A percentile compares a stretch with the other conserved stretches of the same genome.
These are phyloP conservation scores for Drosophila pachea DNA, from an alignment of 1,140 invertebrate species.

Conservation along the genomic window DNA sequence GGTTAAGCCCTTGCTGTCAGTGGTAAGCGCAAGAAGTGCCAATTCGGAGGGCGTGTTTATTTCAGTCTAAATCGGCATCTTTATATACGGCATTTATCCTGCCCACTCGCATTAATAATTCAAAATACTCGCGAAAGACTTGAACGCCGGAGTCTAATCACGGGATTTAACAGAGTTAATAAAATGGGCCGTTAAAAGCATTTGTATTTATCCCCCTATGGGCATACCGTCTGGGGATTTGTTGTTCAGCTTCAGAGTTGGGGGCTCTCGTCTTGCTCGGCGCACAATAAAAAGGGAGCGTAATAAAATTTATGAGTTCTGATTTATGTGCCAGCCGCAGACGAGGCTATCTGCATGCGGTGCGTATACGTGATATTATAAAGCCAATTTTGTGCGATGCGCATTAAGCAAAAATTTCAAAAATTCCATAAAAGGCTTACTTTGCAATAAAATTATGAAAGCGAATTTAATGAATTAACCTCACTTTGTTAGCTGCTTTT, in stretches of 20 bases:
- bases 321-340: conserved; percentile 49
- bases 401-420: conserved; percentile 6
- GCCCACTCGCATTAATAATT: conserved; percentile 11
- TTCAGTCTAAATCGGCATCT: background rate
- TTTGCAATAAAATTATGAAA: conserved; percentile 18
- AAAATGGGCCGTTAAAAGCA: conserved; percentile 55
- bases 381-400: conserved; percentile 18
- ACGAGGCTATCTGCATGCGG: conserved; percentile 40
- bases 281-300: conserved; percentile 20
- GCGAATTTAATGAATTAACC: conserved; percentile 18
- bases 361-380: conserved; percentile 51
- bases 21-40: no score
- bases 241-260: conserved; percentile 23
- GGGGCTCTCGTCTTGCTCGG: background rate
- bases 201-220: conserved; percentile 12
- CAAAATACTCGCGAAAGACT: conserved; percentile 3
- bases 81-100: background rate
- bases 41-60: conserved; percentile 1
- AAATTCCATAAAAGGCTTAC: conserved; percentile 21
- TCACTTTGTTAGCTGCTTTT: background rate
- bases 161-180: conserved; percentile 57
- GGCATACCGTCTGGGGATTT: conserved; percentile 21
- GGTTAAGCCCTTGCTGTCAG: no score
- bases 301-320: conserved; percentile 59
- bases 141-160: conserved; percentile 8